These are phyloP conservation scores for Balaeniceps rex DNA, from an alignment of 2,113 vertebrate genomes.

Conservation along the genomic window DNA sequence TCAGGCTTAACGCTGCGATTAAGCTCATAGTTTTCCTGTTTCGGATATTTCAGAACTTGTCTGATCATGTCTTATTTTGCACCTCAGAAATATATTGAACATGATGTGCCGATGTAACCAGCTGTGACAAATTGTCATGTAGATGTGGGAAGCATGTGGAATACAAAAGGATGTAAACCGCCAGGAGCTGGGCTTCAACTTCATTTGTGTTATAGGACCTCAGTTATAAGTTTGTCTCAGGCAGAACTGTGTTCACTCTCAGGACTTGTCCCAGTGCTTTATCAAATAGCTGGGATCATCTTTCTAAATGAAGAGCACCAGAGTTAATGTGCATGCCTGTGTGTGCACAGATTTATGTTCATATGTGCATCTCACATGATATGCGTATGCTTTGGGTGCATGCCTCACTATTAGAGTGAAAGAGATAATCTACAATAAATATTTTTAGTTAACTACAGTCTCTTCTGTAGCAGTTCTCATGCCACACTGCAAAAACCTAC, in stretches of 20 bases:
- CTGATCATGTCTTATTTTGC: neutral
- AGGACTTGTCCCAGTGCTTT: neutral
- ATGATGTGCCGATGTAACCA: neutral
- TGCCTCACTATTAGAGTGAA: neutral
- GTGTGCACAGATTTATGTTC: neutral
- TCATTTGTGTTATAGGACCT: neutral
- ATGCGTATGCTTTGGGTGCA: fast-evolving
- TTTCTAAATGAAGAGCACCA: neutral
- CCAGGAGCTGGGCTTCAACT: neutral
- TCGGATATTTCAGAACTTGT: neutral
- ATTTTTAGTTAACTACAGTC: neutral
- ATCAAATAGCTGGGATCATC: neutral
- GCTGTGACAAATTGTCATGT: fast-evolving
- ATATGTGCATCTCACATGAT: neutral
- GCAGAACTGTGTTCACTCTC: neutral
- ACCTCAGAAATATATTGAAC: neutral
- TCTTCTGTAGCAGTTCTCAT: neutral
- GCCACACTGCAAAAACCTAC: neutral
- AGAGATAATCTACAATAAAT: neutral
- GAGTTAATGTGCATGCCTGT: neutral
- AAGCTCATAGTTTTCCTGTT: neutral
- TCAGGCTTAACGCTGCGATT: neutral
- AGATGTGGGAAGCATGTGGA: neutral
- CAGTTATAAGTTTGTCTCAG: neutral
- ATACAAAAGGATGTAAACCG: neutral